These are phyloP conservation scores for Odontothrips loti DNA, from an alignment of 2,888 invertebrate species.

Conservation along the genomic window DNA sequence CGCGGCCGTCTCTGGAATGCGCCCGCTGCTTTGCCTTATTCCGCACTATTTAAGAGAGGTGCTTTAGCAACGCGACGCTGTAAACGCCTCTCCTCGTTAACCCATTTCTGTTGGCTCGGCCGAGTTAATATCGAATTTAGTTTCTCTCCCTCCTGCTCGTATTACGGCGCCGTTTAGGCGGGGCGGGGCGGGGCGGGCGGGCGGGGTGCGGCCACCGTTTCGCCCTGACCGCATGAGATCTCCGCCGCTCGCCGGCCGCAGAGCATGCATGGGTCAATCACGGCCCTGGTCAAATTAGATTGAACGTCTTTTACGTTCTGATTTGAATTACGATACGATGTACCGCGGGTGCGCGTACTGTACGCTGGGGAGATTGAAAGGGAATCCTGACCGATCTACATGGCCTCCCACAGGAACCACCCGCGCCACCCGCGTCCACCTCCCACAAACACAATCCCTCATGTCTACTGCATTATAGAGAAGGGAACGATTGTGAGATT, in stretches of 20 bases:
- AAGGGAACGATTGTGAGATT: too few relatives aligned
- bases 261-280: not conserved
- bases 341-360: not conserved
- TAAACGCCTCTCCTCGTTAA: conserved; percentile 21
- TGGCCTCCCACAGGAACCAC: too few relatives aligned
- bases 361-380: not conserved
- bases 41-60: not conserved
- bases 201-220: not conserved
- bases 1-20: not conserved
- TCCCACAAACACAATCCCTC: too few relatives aligned
- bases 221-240: not conserved
- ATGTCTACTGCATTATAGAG: too few relatives aligned
- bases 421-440: too few relatives aligned
- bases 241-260: not conserved
- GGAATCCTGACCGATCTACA: too few relatives aligned
- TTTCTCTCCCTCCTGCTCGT: not conserved
- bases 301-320: not conserved
- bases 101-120: conserved; percentile 4
- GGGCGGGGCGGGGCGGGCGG: not conserved
- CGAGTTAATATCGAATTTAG: conserved; percentile 19
- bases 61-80: not conserved
- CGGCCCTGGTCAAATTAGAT: not conserved
- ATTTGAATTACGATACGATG: not conserved
- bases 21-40: not conserved
- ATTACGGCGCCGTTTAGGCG: not conserved